Evolutionary conservation across 2,888 invertebrate genomes (phyloP).

Genomic region (Pandemis cinnamomeana): DNA sequence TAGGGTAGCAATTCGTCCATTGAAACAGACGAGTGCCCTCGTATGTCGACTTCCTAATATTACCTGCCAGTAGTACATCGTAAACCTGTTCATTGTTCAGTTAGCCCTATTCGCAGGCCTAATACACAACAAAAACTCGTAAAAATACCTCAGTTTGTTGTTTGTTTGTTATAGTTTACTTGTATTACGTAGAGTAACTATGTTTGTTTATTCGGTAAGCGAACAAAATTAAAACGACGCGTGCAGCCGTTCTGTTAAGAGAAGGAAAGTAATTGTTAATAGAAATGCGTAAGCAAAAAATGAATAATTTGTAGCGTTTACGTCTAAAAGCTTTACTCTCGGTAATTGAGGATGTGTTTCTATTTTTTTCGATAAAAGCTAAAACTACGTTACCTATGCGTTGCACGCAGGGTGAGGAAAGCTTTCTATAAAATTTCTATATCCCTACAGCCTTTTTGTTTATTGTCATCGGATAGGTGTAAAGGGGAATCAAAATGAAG

Average conservation of each 20-base stretch:
- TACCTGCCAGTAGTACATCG: constrained; percentile 38
- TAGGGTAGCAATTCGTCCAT: background rate
- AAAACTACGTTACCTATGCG: background rate
- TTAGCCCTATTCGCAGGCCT: constrained; percentile 43
- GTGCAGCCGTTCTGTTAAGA: background rate
- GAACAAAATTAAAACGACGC: constrained; percentile 1
- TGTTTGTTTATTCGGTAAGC: constrained; percentile 4
- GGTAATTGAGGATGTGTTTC: background rate
- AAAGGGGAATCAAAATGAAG: too few relatives aligned
- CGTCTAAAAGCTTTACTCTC: background rate
- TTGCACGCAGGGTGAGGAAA: background rate
- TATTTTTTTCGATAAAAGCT: background rate
- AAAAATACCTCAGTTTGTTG: constrained; percentile 25
- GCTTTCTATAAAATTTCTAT: background rate
- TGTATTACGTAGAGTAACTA: constrained; percentile 8
- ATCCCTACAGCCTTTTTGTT: constrained; percentile 6
- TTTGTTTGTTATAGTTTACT: constrained; percentile 17
- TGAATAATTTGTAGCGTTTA: background rate
- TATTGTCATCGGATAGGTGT: too few relatives aligned
- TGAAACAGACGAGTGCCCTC: background rate
- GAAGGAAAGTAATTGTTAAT: background rate
- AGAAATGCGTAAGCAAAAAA: background rate
- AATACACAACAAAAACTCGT: constrained; percentile 34
- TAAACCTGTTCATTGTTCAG: constrained; percentile 30
- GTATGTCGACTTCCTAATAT: constrained; percentile 31